phyloP scores from a whole-genome alignment of 2,888 invertebrate species.

The Epistrophe grossulariae region DNA sequence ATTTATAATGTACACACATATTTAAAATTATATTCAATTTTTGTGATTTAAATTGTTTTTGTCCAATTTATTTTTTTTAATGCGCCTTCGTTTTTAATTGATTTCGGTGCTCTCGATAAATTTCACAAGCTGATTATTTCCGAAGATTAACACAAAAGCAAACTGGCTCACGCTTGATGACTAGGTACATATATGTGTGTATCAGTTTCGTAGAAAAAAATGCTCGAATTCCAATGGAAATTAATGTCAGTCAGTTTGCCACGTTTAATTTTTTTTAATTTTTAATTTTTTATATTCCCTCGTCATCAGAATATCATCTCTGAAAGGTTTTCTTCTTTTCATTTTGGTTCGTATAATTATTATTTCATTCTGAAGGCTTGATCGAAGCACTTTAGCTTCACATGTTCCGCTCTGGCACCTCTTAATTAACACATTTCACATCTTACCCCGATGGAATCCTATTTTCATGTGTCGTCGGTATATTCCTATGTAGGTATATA shows the following conservation, averaged over 20 bases:
- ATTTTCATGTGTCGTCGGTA: slow-evolving; percentile 23
- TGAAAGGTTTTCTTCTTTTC: slow-evolving; percentile 4
- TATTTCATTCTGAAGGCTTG: slow-evolving; percentile 47
- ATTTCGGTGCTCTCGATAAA: neutral
- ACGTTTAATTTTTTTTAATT: too few relatives aligned
- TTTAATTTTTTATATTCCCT: slow-evolving; percentile 11
- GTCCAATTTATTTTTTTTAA: too few relatives aligned
- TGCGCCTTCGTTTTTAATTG: too few relatives aligned
- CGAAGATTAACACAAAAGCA: neutral
- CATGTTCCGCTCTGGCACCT: slow-evolving; percentile 66
- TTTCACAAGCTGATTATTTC: neutral
- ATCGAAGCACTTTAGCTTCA: slow-evolving; percentile 51
- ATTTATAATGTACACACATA: too few relatives aligned
- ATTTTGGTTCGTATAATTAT: slow-evolving; percentile 18
- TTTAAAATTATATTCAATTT: too few relatives aligned
- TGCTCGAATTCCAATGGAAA: slow-evolving; percentile 47
- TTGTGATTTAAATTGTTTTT: too few relatives aligned
- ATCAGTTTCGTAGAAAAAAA: neutral
- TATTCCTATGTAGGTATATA: neutral
- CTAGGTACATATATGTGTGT: too few relatives aligned
- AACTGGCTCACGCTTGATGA: neutral
- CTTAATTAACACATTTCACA: slow-evolving; percentile 72
- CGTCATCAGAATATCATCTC: neutral
- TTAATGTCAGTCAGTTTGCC: slow-evolving; percentile 52
- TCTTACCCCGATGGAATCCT: slow-evolving; percentile 31